These are phyloP conservation scores for Todus mexicanus DNA, from an alignment of 2,797 vertebrate genomes.

Conservation along the genomic window DNA sequence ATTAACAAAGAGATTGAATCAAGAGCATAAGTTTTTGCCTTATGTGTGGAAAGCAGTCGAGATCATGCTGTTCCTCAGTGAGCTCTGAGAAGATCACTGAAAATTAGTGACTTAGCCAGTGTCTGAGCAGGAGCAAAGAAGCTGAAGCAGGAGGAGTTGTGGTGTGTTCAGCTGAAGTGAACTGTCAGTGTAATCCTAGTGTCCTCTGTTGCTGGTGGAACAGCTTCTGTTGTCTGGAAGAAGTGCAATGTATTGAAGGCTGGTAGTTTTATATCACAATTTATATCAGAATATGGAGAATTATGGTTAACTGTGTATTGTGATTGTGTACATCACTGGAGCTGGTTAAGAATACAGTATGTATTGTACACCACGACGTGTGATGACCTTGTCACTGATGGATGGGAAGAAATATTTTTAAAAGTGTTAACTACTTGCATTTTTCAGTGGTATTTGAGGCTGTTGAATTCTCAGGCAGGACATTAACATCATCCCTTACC, in stretches of 20 bases:
- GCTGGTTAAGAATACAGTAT: neutral
- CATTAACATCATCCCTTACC: neutral
- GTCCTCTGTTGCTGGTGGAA: neutral
- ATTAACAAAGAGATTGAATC: neutral
- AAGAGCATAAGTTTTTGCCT: neutral
- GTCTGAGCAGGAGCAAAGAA: neutral
- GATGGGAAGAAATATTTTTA: neutral
- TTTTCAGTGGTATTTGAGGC: neutral
- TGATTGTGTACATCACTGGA: neutral
- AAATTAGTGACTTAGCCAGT: neutral
- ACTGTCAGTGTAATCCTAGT: neutral
- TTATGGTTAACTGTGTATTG: neutral
- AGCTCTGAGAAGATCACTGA: neutral
- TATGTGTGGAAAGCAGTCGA: neutral
- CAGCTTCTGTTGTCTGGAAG: neutral
- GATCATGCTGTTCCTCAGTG: rapidly evolving
- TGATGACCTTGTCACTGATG: neutral
- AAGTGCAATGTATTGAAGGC: neutral
- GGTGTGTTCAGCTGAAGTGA: neutral
- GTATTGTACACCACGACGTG: neutral
- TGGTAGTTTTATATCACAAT: neutral
- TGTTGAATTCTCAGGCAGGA: neutral
- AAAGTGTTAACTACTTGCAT: neutral
- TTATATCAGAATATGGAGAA: neutral
- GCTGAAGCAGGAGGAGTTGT: neutral